Evolutionary conservation across 2,797 vertebrate genomes (phyloP).

Genomic region (Epinephelus malabaricus): DNA sequence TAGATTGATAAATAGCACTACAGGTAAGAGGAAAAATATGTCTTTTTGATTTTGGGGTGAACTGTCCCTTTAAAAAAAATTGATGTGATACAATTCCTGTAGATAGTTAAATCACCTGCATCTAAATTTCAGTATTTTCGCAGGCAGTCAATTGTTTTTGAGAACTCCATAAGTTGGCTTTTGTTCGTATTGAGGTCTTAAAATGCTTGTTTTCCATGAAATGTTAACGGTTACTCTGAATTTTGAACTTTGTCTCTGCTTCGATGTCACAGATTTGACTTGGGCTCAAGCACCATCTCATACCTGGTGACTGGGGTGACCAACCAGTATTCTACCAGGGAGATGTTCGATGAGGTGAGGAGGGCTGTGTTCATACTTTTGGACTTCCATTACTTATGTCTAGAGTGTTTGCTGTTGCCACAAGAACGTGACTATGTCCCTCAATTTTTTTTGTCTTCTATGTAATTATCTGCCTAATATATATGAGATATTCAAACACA

Average conservation of each 20-base stretch:
- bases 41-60: too few relatives aligned
- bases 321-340: constrained; percentile 89
- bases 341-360: constrained; percentile 89
- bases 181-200: neutral
- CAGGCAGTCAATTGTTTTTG: too few relatives aligned
- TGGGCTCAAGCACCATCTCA: constrained; percentile 86
- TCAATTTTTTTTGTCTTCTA: neutral
- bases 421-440: neutral
- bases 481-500: neutral
- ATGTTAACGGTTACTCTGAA: neutral
- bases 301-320: constrained; percentile 87
- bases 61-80: neutral
- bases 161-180: too few relatives aligned
- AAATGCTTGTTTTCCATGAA: neutral
- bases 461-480: neutral
- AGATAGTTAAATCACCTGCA: too few relatives aligned
- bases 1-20: too few relatives aligned
- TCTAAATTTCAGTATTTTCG: too few relatives aligned
- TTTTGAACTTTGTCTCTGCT: constrained; percentile 13
- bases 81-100: too few relatives aligned
- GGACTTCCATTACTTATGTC: neutral
- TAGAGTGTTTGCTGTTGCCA: neutral
- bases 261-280: constrained; percentile 87
- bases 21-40: too few relatives aligned
- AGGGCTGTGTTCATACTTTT: neutral